Evolutionary conservation across 2,888 invertebrate species (phyloP), one percentile per base, ranked within the genome.

Genomic region (Lithophane socia): DNA sequence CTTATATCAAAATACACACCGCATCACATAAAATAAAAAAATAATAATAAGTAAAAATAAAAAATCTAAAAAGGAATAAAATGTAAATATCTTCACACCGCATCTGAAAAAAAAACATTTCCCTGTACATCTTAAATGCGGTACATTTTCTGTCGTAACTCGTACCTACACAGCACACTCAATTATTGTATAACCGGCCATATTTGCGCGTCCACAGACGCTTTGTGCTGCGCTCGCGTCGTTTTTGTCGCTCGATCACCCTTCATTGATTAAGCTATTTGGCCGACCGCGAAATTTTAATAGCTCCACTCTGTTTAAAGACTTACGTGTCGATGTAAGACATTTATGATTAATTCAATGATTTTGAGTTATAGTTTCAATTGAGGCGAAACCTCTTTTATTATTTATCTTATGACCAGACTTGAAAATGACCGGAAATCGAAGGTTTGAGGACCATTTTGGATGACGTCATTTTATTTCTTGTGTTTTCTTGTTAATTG

Each of bases 221-320:
- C 83, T 75, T 49, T 75, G 65, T 68, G 67, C 21, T 68, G 80
- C 84, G 77, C 73, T 49, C 65, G 77, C 85, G 67, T 44, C 85
- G 79, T 92, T 92, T 93, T 92, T 93, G 86, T 87, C 77, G 77
- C 75, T 78, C 84, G 73, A 87, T 87, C 84, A 83, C 80, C 82
- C 85, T 87, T 90, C 91, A 91, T 92, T 92, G 92, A 93, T 94
- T 92, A 90, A 93, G 92, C 90, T 91, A 92, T 94, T 92, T 86
- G 84, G 83, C 70, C 80, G 86, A 90, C 89, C 83, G 90, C 90
- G 91, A 92, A 92, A 92, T 91, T 88, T 91, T 92, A 91, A 92
- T 92, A 88, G 88, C 87, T 64, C 83, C 77, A 78, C 86, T 86
- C 85, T 87, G 69, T 87, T 73, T 64, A 54, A 73, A 71, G 75